Conservation (phyloP, 2,113 vertebrate genomes). For the Plectropomus leopardus region DNA sequence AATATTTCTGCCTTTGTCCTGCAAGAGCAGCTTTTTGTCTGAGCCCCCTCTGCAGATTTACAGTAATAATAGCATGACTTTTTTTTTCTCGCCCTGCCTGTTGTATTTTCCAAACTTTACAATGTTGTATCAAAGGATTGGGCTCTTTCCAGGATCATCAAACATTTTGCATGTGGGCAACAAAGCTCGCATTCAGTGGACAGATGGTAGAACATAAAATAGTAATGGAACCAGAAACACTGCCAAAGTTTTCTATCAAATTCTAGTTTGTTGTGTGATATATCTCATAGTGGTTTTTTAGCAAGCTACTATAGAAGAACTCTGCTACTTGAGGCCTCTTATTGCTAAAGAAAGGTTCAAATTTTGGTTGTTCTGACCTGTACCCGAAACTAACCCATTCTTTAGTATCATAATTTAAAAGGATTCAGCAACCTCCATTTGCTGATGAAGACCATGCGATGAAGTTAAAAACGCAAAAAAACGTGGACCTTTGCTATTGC, state of each 20-base stretch:
- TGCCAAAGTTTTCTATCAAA: slow-evolving; percentile 26
- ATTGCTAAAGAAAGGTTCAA: no score
- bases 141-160: slow-evolving; percentile 14
- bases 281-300: not conserved
- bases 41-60: slow-evolving; percentile 10
- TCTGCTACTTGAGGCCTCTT: not conserved
- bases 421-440: not conserved
- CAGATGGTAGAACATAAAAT: slow-evolving; percentile 41
- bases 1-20: slow-evolving; percentile 24
- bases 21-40: slow-evolving; percentile 4
- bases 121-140: slow-evolving; percentile 11
- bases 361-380: no score
- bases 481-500: no score
- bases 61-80: not conserved
- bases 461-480: no score
- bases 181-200: slow-evolving; percentile 10
- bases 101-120: slow-evolving; percentile 13
- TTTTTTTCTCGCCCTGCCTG: not conserved
- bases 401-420: not conserved
- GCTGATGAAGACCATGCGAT: not conserved
- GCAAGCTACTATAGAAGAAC: not conserved
- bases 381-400: not conserved
- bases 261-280: not conserved
- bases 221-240: slow-evolving; percentile 25
- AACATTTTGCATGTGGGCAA: slow-evolving; percentile 11